Conservation (phyloP, 2,113 vertebrate genomes). For the Natator depressus region DNA sequence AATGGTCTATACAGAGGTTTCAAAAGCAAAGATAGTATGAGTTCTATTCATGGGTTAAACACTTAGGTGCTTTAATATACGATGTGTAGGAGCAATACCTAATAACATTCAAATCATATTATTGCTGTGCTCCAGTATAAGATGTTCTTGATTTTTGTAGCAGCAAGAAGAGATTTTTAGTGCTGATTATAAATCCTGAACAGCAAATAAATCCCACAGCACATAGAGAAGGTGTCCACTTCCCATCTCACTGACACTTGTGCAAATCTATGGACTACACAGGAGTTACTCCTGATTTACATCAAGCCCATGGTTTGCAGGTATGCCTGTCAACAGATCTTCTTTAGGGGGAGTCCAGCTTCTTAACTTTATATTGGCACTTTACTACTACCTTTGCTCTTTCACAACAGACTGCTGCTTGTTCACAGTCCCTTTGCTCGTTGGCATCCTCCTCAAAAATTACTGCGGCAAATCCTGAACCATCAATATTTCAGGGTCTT, state of each 20-base stretch:
- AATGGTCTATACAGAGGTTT: conserved; percentile 56
- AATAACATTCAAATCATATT: conserved; percentile 69
- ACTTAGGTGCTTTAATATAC: conserved; percentile 62
- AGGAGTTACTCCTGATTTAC: not conserved
- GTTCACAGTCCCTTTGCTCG: not conserved
- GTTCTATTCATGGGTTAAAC: conserved; percentile 63
- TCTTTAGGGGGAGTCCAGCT: not conserved
- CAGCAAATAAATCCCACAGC: conserved; percentile 44
- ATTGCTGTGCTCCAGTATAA: conserved; percentile 51
- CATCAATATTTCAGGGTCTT: not conserved
- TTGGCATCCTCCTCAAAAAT: not conserved
- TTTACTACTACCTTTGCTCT: not conserved
- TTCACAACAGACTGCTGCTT: not conserved
- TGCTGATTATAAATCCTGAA: conserved; percentile 36
- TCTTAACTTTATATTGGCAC: accelerated
- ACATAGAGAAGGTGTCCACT: not conserved
- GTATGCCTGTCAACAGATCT: accelerated
- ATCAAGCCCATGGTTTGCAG: not conserved
- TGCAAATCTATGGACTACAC: accelerated
- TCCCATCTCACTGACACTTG: not conserved
- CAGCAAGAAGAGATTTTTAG: conserved; percentile 45
- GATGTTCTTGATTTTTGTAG: conserved; percentile 58
- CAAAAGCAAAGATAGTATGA: conserved; percentile 64
- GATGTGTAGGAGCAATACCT: conserved; percentile 58
- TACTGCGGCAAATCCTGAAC: not conserved